A percentile compares a stretch with the other conserved stretches of the same genome.
Conservation (phyloP, 2,113 vertebrate species). For the Anas platyrhynchos region DNA sequence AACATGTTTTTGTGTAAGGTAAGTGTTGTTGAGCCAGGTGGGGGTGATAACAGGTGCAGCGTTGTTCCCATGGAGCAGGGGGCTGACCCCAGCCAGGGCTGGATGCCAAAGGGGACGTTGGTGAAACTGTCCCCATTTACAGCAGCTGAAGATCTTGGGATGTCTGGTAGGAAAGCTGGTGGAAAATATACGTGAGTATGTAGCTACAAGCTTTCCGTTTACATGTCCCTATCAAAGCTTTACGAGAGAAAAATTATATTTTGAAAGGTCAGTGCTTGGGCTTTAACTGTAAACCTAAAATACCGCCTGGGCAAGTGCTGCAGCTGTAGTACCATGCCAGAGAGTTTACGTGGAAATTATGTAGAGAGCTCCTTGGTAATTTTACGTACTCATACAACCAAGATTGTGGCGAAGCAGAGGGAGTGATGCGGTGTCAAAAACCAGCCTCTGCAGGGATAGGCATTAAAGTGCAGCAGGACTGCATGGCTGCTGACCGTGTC, state of each 20-base stretch:
- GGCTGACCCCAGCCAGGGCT: background rate
- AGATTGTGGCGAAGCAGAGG: background rate
- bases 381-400: too few relatives aligned
- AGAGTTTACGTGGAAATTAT: background rate
- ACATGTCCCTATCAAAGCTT: background rate
- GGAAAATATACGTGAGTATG: background rate
- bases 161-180: background rate
- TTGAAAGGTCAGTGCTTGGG: background rate
- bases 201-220: background rate
- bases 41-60: background rate
- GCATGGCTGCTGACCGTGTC: background rate
- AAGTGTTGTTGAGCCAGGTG: background rate
- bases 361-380: background rate
- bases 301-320: background rate
- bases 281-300: background rate
- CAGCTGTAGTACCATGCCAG: background rate
- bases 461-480: background rate
- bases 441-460: fast-evolving
- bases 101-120: fast-evolving
- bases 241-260: background rate
- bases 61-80: background rate
- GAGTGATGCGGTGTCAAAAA: background rate
- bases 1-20: fast-evolving
- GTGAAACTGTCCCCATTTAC: background rate
- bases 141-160: background rate